phyloP scores from a whole-genome alignment of 2,113 vertebrate species.

The Phyllostomus discolor region DNA sequence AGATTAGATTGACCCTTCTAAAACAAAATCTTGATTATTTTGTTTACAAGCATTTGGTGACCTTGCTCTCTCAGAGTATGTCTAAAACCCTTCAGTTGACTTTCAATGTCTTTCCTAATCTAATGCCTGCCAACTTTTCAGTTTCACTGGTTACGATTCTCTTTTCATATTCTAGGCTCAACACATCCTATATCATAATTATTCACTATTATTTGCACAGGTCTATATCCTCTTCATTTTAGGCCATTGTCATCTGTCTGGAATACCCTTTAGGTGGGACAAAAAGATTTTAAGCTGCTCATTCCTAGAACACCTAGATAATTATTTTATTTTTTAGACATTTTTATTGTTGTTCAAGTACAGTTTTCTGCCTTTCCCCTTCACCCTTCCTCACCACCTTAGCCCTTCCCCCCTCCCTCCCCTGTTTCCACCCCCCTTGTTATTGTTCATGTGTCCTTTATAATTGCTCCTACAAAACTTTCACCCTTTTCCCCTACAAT shows the following conservation, averaged over 20 bases:
- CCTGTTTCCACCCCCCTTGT: too few relatives aligned
- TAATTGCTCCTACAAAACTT: too few relatives aligned
- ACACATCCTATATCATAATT: background rate
- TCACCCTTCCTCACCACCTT: too few relatives aligned
- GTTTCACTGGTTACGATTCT: background rate
- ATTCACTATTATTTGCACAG: background rate
- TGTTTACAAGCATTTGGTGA: background rate
- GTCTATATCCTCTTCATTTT: background rate
- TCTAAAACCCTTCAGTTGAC: background rate
- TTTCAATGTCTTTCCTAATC: background rate
- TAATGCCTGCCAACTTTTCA: background rate
- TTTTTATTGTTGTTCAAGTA: too few relatives aligned
- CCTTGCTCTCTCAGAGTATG: rapidly evolving
- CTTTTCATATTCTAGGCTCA: background rate
- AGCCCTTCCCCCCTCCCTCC: too few relatives aligned
- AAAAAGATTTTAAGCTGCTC: constrained; percentile 75
- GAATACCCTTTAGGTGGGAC: constrained; percentile 52
- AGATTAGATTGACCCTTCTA: background rate
- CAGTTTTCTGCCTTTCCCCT: too few relatives aligned
- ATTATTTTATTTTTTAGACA: constrained; percentile 58
- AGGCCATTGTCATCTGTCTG: background rate
- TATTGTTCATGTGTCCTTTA: too few relatives aligned
- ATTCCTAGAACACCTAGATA: constrained; percentile 69
- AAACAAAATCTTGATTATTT: background rate
- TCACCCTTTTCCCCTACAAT: too few relatives aligned